Conservation (phyloP, 1,140 invertebrate species). For the Teleogryllus occipitalis region DNA sequence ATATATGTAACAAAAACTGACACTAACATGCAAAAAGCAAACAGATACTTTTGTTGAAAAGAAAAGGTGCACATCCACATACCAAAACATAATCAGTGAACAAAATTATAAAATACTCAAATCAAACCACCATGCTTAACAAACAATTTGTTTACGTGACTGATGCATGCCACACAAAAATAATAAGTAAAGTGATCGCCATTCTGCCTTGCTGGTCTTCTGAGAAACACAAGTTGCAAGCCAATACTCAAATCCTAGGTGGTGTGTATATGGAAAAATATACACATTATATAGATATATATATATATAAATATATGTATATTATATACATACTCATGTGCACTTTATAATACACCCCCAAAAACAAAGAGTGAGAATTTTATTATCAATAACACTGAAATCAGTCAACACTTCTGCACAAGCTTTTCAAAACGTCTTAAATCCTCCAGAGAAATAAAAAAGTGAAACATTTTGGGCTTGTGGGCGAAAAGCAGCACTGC, state of each 20-base stretch:
- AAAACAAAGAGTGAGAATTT: slow-evolving; percentile 6
- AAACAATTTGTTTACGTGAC: not conserved
- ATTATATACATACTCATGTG: slow-evolving; percentile 6
- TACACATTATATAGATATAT: slow-evolving; percentile 6
- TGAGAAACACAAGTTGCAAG: slow-evolving; percentile 13
- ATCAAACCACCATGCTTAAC: slow-evolving; percentile 11
- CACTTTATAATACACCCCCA: slow-evolving; percentile 10
- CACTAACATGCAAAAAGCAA: not conserved
- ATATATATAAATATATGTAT: slow-evolving; percentile 2
- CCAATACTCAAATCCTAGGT: slow-evolving; percentile 11
- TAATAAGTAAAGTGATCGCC: not conserved
- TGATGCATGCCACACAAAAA: slow-evolving; percentile 15
- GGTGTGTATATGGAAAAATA: not conserved
- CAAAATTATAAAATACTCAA: not conserved
- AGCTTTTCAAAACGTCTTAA: slow-evolving; percentile 10
- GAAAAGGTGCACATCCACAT: not conserved
- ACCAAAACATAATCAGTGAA: not conserved
- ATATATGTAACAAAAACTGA: not conserved
- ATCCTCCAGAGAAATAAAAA: not conserved
- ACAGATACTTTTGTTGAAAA: not conserved
- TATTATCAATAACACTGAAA: not conserved
- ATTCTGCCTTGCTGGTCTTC: slow-evolving; percentile 13
- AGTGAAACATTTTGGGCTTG: not conserved
- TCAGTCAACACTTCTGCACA: slow-evolving; percentile 13
- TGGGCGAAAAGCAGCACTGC: slow-evolving; percentile 17